Base-by-base conservation (phyloP, 2,113 vertebrate genomes). In the Platichthys flesus region DNA sequence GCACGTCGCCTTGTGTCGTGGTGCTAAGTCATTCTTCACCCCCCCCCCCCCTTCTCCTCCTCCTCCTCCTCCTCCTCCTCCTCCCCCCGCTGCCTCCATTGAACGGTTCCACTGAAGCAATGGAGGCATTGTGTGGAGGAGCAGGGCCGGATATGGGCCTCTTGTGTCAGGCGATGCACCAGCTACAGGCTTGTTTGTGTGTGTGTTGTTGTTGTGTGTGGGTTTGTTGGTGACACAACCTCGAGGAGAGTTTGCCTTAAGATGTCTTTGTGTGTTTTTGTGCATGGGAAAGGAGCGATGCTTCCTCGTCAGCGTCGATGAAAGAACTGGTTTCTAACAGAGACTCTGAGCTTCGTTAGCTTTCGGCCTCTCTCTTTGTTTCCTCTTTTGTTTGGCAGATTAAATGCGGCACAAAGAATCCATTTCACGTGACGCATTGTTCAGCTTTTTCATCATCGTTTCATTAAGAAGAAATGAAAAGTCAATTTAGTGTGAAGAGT, bases 21-120 rank as follows among this genome's bases (percentile, higher is more conserved):
- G 40, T 68, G 78, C 78, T 56, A 81, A 83, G 75, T 88, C 73
- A 79, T 73, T 60, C 73, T 47, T 42, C 14, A 54, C 40, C 5
- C 15, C 5, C 12, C 37, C 13, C n/a, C n/a, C n/a, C n/a, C n/a
- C n/a, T n/a, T n/a, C 59, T n/a, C 21, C 55, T 9, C 13, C 28
- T 18, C 8, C 24, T 4, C 37, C 5, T 15, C 59, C 59, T 20
- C 21, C 55, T 8, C 13, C 26, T 26, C 26, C 12, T 21, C 16
- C 40, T 14, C 15, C 5, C 7, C n/a, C 14, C 24, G 3, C 37
- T 52, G 64, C 13, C 10, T 20, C 13, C 55, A 73, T 80, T 77
- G 26, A 87, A 77, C 49, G 40, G 24, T 82, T 81, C 68, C 81
- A 87, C 23, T 84, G 81, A 75, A 79, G 79, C 86, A 88, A 83